phyloP scores from a whole-genome alignment of 2,113 vertebrate species.

The Riparia riparia region DNA sequence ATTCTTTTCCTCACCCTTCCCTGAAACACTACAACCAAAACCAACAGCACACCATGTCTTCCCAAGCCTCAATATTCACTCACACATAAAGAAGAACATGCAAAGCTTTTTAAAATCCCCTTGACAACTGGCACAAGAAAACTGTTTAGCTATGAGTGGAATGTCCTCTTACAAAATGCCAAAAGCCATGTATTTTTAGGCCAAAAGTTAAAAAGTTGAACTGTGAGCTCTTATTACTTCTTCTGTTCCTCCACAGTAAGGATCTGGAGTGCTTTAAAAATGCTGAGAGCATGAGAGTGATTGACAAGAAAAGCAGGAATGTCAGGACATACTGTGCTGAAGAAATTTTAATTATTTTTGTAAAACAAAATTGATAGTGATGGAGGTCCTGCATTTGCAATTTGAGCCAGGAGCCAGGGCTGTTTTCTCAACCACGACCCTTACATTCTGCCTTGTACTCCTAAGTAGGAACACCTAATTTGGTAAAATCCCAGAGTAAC shows the following conservation, averaged over 20 bases:
- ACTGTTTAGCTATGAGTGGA: not conserved
- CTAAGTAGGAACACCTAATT: not conserved
- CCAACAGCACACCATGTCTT: not conserved
- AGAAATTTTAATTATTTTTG: not conserved
- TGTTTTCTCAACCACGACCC: not conserved
- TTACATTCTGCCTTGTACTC: not conserved
- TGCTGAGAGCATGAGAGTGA: not conserved
- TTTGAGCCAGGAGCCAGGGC: not conserved
- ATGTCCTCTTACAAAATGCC: constrained; percentile 8
- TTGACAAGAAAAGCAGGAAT: not conserved
- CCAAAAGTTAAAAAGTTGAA: not conserved
- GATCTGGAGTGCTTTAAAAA: not conserved
- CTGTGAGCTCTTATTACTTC: not conserved
- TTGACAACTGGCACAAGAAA: not conserved
- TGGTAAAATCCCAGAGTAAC: not conserved
- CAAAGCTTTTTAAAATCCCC: not conserved
- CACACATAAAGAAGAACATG: not conserved
- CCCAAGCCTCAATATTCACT: not conserved
- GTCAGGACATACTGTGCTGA: not conserved
- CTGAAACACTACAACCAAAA: not conserved
- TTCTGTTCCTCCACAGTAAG: not conserved
- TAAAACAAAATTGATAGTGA: not conserved
- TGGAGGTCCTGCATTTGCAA: not conserved
- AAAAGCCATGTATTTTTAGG: not conserved
- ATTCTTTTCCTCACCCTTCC: not conserved